Evolutionary conservation across 64 coral and sea anemone genomes (phyloP), one percentile per base, ranked within the genome.

Genomic region (Orbicella faveolata): DNA sequence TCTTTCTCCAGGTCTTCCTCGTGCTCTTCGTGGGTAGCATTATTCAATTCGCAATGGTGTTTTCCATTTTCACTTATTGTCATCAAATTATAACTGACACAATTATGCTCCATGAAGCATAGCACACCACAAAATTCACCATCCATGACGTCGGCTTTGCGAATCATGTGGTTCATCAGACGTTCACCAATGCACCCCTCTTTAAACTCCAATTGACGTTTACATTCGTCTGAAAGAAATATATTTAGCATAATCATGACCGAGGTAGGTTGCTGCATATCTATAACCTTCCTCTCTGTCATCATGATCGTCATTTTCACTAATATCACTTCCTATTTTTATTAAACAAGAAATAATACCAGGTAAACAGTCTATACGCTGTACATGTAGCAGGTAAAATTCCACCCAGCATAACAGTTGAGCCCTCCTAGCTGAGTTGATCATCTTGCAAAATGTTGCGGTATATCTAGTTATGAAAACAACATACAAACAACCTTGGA

Each of bases 41-140:
- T 70, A 33, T 33, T 70, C 11, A 70, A n/a, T 25, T 70, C 67
- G 11, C 67, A 70, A 30, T 52, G 21, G 20, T 78, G 76, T 5
- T 52, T 80, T 61, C 34, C 79, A 63, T 0, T 7, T 63, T 82
- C 57, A 64, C 57, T 36, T 9, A 1, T 11, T 15, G 17, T 30
- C 55, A 34, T 82, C 9, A 82, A 82, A 64, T 82, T 82, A 10
- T 63, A 82, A 63, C 79, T 82, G 59, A 82, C 26, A 36, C 79
- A 82, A 30, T 63, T 11, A 8, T 30, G 15, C 10, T 82, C 79
- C 33, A 64, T 34, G 61, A 36, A 82, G n/a, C 61, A 82, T 2
- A 63, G 57, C 11, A 9, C 33, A 12, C 7, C 15, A 52, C 59
- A 82, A 2, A 63, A 63, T 34, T 6, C 57, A 21, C 37, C 13